These are phyloP conservation scores for Limanda limanda DNA, from an alignment of 2,113 vertebrate species.

Conservation along the genomic window DNA sequence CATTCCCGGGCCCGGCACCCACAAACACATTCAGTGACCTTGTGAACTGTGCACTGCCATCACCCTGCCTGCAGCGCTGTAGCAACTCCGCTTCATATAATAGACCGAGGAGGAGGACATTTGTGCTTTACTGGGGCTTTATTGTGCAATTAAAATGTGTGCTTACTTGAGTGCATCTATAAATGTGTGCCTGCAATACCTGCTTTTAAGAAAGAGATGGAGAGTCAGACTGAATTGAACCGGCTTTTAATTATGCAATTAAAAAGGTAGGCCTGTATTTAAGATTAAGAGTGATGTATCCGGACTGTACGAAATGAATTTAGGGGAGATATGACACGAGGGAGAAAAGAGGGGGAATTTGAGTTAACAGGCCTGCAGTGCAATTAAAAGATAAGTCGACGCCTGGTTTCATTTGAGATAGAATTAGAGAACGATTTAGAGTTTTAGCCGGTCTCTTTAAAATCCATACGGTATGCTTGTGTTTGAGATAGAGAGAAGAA, in stretches of 20 bases:
- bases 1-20: conserved; percentile 54
- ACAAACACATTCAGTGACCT: conserved; percentile 72
- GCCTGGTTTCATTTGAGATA: conserved; percentile 33
- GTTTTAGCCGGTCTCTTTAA: conserved; percentile 35
- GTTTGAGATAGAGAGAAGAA: conserved; percentile 39
- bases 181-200: conserved; percentile 26
- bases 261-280: conserved; percentile 55
- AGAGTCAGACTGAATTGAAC: conserved; percentile 38
- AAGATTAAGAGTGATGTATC: conserved; percentile 43
- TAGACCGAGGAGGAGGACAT: conserved; percentile 15
- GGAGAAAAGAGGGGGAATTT: conserved; percentile 33
- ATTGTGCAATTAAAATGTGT: conserved; percentile 60
- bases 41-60: conserved; percentile 71
- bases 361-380: conserved; percentile 50
- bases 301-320: conserved; percentile 41
- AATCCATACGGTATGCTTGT: conserved; percentile 15
- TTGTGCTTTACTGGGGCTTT: conserved; percentile 33
- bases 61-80: conserved; percentile 51
- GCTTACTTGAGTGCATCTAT: conserved; percentile 25
- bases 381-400: conserved; percentile 68
- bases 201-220: conserved; percentile 47
- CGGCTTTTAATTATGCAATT: conserved; percentile 60
- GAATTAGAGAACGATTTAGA: conserved; percentile 33
- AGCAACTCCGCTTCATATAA: conserved; percentile 43
- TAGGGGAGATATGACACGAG: conserved; percentile 27